Evolutionary conservation across 2,113 vertebrate species (phyloP).

Genomic region (Tinamus guttatus): DNA sequence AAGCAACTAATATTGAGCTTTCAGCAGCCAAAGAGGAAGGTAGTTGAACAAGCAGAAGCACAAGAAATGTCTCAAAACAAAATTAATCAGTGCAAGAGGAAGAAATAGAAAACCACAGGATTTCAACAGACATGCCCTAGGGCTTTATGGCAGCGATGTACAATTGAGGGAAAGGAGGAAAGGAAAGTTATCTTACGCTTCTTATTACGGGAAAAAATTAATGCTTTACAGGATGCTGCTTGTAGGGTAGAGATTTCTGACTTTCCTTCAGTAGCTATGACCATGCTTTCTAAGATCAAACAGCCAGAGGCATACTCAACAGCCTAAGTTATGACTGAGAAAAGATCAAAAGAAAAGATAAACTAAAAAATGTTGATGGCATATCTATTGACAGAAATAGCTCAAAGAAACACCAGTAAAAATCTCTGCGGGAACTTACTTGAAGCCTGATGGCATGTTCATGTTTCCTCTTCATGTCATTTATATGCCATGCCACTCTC

Average conservation of each 20-base stretch:
- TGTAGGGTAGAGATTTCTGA: constrained; percentile 25
- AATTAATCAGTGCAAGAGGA: constrained; percentile 49
- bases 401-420: background rate
- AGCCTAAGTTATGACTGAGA: constrained; percentile 8
- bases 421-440: constrained; percentile 72
- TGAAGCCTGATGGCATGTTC: constrained; percentile 93
- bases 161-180: constrained; percentile 42
- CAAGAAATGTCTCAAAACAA: constrained; percentile 44
- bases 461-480: constrained; percentile 99
- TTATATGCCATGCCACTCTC: constrained; percentile 98
- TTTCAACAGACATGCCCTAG: constrained; percentile 56
- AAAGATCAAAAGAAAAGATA: constrained; percentile 37
- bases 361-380: constrained; percentile 24
- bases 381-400: background rate
- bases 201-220: constrained; percentile 35
- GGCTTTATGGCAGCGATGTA: constrained; percentile 12
- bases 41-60: constrained; percentile 9
- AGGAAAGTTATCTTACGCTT: constrained; percentile 57
- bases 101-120: constrained; percentile 61
- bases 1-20: background rate
- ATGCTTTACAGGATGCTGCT: constrained; percentile 60
- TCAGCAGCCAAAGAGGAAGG: constrained; percentile 10
- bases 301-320: background rate
- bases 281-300: constrained; percentile 19
- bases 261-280: constrained; percentile 46